phyloP scores from a whole-genome alignment of 1,140 invertebrate species.

The Laupala kohalensis region DNA sequence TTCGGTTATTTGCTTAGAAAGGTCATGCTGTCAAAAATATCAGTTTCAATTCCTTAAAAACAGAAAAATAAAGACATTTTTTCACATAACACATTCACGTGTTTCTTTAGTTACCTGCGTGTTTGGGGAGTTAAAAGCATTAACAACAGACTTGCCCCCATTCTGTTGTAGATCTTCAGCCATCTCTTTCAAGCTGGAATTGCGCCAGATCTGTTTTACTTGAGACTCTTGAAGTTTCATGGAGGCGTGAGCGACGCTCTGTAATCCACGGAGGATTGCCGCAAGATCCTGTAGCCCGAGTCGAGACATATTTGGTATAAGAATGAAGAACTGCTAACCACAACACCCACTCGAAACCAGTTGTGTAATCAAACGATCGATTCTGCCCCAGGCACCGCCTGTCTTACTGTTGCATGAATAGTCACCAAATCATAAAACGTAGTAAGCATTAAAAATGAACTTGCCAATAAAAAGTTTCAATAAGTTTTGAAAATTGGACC shows the following conservation, averaged over 20 bases:
- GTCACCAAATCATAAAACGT: no score
- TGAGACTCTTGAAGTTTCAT: constrained; percentile 39
- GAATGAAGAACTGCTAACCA: neutral
- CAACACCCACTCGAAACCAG: neutral
- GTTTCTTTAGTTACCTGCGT: constrained; percentile 9
- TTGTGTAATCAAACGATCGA: no score
- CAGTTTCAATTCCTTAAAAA: constrained; percentile 6
- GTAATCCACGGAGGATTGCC: constrained; percentile 43
- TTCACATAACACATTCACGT: constrained; percentile 16
- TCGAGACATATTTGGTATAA: constrained; percentile 32
- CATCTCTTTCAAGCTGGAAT: constrained; percentile 42
- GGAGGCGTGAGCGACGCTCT: constrained; percentile 41
- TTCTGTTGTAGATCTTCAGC: constrained; percentile 20
- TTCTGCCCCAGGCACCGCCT: no score
- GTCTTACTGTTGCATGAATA: no score
- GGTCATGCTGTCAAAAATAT: constrained; percentile 11
- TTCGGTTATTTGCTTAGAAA: constrained; percentile 21
- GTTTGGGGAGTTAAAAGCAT: constrained; percentile 16
- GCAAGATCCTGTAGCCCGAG: constrained; percentile 37
- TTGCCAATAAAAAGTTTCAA: no score
- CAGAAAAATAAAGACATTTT: constrained; percentile 17
- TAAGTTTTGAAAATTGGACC: no score
- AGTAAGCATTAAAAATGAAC: no score
- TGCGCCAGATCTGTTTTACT: constrained; percentile 41
- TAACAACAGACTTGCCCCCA: constrained; percentile 16